These are phyloP conservation scores for Nyctalus aviator DNA, from an alignment of 2,797 vertebrate species.

Conservation along the genomic window DNA sequence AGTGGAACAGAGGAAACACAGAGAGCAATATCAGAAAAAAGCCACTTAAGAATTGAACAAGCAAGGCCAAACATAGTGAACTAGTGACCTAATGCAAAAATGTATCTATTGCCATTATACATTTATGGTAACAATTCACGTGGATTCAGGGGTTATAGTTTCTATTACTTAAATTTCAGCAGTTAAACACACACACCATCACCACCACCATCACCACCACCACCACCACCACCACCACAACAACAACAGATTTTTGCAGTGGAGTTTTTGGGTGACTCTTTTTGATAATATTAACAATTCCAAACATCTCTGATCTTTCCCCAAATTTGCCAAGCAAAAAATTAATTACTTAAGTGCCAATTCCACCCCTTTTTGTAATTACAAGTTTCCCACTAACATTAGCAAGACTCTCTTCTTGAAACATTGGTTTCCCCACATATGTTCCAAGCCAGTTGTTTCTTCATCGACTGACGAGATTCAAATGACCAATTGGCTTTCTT, in stretches of 20 bases:
- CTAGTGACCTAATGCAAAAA: background rate
- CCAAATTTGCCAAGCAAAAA: background rate
- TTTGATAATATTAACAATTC: slow-evolving; percentile 25
- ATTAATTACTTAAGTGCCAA: slow-evolving; percentile 43
- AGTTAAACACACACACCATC: background rate
- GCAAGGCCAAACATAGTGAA: background rate
- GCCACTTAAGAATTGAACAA: background rate
- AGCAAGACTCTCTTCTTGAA: background rate
- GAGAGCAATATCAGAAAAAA: background rate
- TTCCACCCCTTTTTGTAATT: background rate
- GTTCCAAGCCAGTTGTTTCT: background rate
- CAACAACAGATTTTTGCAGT: background rate
- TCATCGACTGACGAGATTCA: background rate
- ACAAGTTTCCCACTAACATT: background rate
- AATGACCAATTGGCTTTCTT: slow-evolving; percentile 23
- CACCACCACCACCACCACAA: too few species aligned
- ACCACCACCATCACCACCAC: too few species aligned
- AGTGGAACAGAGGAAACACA: background rate
- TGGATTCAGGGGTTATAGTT: background rate
- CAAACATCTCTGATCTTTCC: slow-evolving; percentile 8
- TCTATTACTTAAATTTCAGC: slow-evolving; percentile 40
- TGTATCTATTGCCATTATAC: background rate
- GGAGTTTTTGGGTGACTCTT: background rate
- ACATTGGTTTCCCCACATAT: background rate
- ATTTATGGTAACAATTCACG: background rate